phyloP scores from a whole-genome alignment of 2,888 invertebrate genomes.

The Patella ulyssiponensis region DNA sequence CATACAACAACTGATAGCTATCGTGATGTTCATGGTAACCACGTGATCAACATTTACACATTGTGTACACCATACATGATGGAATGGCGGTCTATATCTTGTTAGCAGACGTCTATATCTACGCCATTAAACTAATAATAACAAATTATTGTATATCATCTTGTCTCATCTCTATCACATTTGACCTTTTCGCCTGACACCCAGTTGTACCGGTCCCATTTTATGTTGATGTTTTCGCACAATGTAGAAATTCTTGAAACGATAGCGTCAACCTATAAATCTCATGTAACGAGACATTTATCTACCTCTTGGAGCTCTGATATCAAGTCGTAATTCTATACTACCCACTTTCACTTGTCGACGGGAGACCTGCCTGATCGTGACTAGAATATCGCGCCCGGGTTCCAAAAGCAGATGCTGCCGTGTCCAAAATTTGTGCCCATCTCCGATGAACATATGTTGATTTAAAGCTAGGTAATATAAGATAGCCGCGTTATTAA shows the following conservation, averaged over 20 bases:
- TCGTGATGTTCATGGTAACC: too few relatives aligned
- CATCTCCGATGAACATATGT: too few relatives aligned
- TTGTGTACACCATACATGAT: too few relatives aligned
- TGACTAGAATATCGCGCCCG: too few relatives aligned
- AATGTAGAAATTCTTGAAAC: background rate
- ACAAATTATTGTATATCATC: background rate
- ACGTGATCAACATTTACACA: too few relatives aligned
- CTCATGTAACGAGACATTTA: background rate
- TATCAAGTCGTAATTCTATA: background rate
- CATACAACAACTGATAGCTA: too few relatives aligned
- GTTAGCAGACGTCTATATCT: too few relatives aligned
- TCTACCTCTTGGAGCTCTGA: background rate
- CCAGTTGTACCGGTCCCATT: background rate
- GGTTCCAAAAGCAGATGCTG: too few relatives aligned
- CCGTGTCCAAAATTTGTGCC: too few relatives aligned
- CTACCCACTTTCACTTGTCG: too few relatives aligned
- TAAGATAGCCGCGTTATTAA: background rate
- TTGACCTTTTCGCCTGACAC: background rate
- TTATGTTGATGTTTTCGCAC: background rate
- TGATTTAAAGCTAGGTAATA: background rate
- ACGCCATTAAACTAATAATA: background rate
- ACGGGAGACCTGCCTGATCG: too few relatives aligned
- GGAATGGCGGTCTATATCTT: too few relatives aligned
- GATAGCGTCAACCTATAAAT: slow-evolving; percentile 2
- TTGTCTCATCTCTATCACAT: slow-evolving; percentile 2